Conservation (phyloP, 2,113 vertebrate genomes). For the Pycnonotus jocosus region DNA sequence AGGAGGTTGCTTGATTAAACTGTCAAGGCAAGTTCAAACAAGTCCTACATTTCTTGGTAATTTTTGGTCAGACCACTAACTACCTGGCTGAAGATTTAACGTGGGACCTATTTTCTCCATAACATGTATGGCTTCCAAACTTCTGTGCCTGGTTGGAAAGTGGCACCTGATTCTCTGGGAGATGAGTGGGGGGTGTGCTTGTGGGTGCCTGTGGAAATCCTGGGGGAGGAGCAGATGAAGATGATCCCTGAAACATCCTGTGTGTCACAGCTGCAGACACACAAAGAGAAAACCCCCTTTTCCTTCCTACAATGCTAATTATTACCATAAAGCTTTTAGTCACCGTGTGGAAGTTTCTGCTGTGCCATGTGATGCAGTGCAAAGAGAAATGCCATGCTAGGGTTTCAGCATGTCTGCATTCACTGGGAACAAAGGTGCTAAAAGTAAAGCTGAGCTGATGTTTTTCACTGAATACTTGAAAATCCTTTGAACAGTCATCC, state of each 20-base stretch:
- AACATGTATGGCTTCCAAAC: neutral
- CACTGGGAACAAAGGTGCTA: conserved; percentile 8
- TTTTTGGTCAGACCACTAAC: neutral
- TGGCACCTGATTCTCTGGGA: neutral
- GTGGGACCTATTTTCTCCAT: neutral
- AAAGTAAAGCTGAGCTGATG: conserved; percentile 37
- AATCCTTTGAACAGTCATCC: conserved; percentile 7
- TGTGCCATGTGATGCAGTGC: neutral
- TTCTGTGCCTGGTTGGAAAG: neutral
- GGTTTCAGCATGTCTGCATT: neutral
- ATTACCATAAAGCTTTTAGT: neutral
- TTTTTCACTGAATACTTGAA: conserved; percentile 28
- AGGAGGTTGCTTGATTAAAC: neutral
- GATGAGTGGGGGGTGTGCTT: neutral
- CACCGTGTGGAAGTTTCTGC: neutral
- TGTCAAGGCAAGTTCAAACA: neutral
- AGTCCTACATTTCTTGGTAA: neutral
- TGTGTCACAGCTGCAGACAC: neutral
- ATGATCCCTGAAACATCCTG: neutral
- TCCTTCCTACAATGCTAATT: neutral
- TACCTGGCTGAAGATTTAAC: neutral
- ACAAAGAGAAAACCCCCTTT: neutral
- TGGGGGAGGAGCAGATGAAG: neutral
- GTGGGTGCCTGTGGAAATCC: neutral
- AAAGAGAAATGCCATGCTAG: neutral